Conservation (phyloP, 2,113 vertebrate species). For the Rhinoptilus africanus region DNA sequence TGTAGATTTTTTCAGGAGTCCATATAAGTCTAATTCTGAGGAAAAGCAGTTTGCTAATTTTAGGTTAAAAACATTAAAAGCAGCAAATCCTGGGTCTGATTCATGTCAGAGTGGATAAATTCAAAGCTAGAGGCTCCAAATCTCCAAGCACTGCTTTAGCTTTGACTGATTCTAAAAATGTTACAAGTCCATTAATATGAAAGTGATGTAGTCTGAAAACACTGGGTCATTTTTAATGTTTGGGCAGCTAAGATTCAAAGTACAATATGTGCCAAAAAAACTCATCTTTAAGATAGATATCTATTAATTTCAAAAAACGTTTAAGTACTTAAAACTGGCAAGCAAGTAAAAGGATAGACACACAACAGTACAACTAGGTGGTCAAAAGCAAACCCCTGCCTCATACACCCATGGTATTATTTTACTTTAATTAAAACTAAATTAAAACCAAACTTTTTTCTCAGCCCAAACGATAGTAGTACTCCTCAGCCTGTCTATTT, state of each 20-base stretch:
- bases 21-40: neutral
- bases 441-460: neutral
- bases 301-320: neutral
- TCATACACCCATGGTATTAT: neutral
- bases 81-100: neutral
- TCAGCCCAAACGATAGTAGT: neutral
- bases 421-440: neutral
- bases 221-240: neutral
- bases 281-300: neutral
- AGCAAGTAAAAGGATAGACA: neutral
- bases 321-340: neutral
- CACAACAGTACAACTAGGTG: neutral
- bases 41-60: neutral
- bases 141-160: neutral
- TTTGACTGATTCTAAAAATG: neutral
- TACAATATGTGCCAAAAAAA: neutral
- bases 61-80: neutral
- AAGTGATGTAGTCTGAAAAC: neutral
- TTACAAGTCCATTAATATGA: fast-evolving
- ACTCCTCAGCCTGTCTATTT: neutral
- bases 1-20: neutral
- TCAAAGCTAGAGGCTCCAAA: neutral
- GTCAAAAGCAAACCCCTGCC: neutral
- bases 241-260: neutral
- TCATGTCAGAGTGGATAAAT: neutral